Conservation (phyloP, 2,888 invertebrate genomes). For the Nomada flava region DNA sequence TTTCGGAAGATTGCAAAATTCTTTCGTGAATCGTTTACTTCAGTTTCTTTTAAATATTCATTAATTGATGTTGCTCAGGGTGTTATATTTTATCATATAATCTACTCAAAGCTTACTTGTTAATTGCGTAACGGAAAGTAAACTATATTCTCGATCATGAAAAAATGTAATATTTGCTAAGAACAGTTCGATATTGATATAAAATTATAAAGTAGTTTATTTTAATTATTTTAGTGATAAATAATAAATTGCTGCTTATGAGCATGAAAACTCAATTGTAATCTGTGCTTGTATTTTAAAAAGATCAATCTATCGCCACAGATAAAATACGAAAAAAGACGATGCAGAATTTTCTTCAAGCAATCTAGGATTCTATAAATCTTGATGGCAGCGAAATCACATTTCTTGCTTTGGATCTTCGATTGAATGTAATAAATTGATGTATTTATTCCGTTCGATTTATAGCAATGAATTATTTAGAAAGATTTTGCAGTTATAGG, state of each 20-base stretch:
- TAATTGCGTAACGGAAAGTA: too few species aligned
- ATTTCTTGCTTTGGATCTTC: background rate
- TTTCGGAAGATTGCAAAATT: background rate
- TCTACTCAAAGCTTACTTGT: too few species aligned
- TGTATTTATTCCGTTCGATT: background rate
- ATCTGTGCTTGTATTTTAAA: background rate
- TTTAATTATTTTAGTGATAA: background rate
- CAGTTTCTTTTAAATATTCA: too few species aligned
- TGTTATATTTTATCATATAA: too few species aligned
- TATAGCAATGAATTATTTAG: background rate
- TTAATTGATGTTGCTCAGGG: too few species aligned
- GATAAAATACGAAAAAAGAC: background rate
- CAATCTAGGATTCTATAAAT: background rate
- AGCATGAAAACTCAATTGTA: background rate
- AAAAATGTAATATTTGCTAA: too few species aligned
- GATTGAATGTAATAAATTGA: background rate
- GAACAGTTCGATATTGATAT: background rate
- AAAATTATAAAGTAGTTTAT: background rate
- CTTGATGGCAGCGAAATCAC: background rate
- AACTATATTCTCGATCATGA: too few species aligned
- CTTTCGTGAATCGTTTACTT: too few species aligned
- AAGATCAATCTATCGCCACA: background rate
- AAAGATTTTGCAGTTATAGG: background rate
- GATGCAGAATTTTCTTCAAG: background rate
- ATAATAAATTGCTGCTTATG: background rate